These are phyloP conservation scores for Hypomecis atomaria DNA, from an alignment of 2,888 invertebrate species.

Conservation along the genomic window DNA sequence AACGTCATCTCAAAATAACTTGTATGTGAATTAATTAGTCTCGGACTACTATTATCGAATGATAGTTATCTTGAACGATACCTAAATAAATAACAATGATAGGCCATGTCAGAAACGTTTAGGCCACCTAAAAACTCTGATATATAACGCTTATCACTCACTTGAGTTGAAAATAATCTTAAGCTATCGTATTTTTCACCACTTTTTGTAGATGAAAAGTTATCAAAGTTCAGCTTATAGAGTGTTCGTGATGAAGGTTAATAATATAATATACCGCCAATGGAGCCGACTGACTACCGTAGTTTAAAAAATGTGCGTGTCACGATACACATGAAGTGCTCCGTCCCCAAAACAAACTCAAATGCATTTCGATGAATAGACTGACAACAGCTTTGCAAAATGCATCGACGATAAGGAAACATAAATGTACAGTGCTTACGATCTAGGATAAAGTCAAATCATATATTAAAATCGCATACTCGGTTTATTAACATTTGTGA, in stretches of 20 bases:
- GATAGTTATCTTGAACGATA: constrained; percentile 7
- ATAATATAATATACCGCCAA: background rate
- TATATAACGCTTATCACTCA: too few relatives aligned
- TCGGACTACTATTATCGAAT: background rate
- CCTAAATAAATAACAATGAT: background rate
- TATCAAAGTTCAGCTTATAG: too few relatives aligned
- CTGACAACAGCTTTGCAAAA: constrained; percentile 40
- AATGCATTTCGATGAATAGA: constrained; percentile 61
- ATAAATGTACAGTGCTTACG: constrained; percentile 7
- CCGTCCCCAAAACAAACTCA: constrained; percentile 63
- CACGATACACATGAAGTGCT: constrained; percentile 46
- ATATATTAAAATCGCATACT: background rate
- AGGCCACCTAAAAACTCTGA: background rate
- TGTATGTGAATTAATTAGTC: background rate
- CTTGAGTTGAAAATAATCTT: too few relatives aligned
- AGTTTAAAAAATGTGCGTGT: background rate
- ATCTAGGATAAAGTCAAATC: constrained; percentile 15
- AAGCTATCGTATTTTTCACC: too few relatives aligned
- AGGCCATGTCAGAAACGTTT: background rate
- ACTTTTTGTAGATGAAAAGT: too few relatives aligned
- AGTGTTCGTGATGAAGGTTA: background rate
- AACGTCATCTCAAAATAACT: too few relatives aligned
- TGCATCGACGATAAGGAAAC: background rate
- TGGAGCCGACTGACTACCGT: constrained; percentile 1
- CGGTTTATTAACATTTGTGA: constrained; percentile 9